A percentile compares a stretch with the other conserved stretches of the same genome.
These are phyloP conservation scores for Acyrthosiphon pisum DNA, from an alignment of 1,140 invertebrate genomes.

Conservation along the genomic window DNA sequence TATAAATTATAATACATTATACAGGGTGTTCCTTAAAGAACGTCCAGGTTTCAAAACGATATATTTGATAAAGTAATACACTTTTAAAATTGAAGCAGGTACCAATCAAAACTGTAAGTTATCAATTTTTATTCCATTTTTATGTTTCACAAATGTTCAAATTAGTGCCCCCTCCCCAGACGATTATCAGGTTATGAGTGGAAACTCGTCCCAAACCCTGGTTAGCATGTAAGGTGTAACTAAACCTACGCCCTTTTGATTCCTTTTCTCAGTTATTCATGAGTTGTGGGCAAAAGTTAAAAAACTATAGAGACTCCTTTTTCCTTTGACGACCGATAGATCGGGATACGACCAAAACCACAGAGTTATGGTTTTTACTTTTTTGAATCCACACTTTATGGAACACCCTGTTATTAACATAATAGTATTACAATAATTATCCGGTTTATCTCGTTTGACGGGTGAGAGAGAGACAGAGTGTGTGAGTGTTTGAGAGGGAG, in stretches of 20 bases:
- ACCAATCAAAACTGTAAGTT: not conserved
- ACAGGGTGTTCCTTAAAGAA: not conserved
- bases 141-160: not conserved
- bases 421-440: not conserved
- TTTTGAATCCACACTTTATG: not conserved
- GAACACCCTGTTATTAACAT: not conserved
- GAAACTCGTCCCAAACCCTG: not conserved
- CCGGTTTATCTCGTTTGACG: constrained; percentile 16
- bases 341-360: not conserved
- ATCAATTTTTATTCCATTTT: not conserved
- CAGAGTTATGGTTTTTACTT: not conserved
- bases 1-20: too few relatives aligned
- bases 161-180: not conserved
- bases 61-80: not conserved
- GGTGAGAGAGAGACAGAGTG: not conserved
- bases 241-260: not conserved
- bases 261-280: not conserved
- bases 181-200: not conserved
- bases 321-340: not conserved
- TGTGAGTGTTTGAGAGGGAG: not conserved
- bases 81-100: not conserved
- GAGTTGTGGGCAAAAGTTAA: not conserved
- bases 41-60: not conserved
- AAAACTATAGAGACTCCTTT: not conserved
- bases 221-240: not conserved